Base-by-base conservation (phyloP, 2,113 vertebrate genomes). In the Falcunculus frontatus region DNA sequence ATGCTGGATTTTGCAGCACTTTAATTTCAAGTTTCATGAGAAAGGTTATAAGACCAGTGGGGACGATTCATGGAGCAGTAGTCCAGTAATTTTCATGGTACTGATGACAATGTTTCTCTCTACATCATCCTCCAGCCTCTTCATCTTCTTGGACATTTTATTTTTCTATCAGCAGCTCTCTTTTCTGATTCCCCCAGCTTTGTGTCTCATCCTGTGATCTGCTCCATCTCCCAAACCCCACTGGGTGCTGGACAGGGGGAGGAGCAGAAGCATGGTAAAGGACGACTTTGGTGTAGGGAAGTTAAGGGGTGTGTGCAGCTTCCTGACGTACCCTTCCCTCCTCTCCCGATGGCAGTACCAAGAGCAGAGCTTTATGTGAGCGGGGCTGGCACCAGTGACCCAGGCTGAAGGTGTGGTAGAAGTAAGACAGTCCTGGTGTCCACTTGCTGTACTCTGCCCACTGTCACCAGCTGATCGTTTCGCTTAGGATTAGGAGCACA, bases 301-400 rank as follows among this genome's bases (percentile, higher is more conserved):
- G 16, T 57, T 74, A 59, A 39, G 29, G 53, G 10, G 9, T 57
- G 47, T 50, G 47, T 89, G 35, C 23, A 78, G 16, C 52, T 26
- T 30, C 39, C 30, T 74, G 23, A 22, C 10, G 25, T 27, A 37
- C 5, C n/a, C 14, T 62, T 37, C 21, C 20, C 18, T 33, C 15
- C 25, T 73, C 37, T 37, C 35, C 76, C 2, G 2, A 5, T 35
- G 56, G 49, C 23, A 50, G 4, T 27, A 78, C 12, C 16, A 39
- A 59, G 42, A 67, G 26, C 50, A 81, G 30, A 80, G 14, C 11
- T 6, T 44, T 27, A 17, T 7, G 16, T 22, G 41, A 10, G 13
- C 2, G 1, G 20, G 19, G 9, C 59, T 57, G 20, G 41, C 29
- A 62, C 29, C 0, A 0, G 42, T 18, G 62, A 23, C 56, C 6